phyloP scores from a whole-genome alignment of 2,797 vertebrate species.

The Hyperoplus immaculatus region DNA sequence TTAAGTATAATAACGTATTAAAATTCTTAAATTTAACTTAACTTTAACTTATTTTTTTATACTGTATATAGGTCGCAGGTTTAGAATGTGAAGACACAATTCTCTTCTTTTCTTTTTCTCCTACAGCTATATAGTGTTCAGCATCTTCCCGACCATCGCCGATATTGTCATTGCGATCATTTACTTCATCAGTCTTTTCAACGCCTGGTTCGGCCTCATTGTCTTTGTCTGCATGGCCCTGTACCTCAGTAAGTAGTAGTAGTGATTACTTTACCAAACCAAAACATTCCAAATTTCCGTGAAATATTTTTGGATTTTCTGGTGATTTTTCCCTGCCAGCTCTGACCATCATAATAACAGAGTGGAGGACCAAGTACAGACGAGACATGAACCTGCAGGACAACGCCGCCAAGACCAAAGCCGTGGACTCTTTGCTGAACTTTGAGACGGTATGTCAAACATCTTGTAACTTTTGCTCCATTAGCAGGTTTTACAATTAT shows the following conservation, averaged over 20 bases:
- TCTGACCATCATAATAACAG: conserved; percentile 94
- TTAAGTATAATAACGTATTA: too few relatives aligned
- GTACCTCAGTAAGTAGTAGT: conserved; percentile 91
- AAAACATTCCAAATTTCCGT: not conserved
- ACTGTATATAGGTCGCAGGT: too few relatives aligned
- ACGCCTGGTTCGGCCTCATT: conserved; percentile 97
- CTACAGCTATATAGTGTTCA: conserved; percentile 97
- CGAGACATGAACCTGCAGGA: conserved; percentile 94
- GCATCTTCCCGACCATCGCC: conserved; percentile 92
- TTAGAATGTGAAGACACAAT: not conserved
- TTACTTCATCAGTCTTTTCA: conserved; percentile 94
- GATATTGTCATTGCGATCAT: conserved; percentile 95
- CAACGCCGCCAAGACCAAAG: conserved; percentile 91
- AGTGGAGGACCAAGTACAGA: conserved; percentile 97
- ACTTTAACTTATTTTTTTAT: too few relatives aligned
- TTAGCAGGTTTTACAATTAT: not conserved
- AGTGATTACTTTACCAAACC: not conserved
- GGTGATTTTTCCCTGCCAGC: conserved; percentile 72
- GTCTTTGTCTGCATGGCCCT: conserved; percentile 95
- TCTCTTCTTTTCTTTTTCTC: not conserved
- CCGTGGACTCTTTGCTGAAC: conserved; percentile 96
- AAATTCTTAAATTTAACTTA: too few relatives aligned
- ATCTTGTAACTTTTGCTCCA: not conserved
- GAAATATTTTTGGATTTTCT: not conserved
- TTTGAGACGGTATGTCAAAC: conserved; percentile 92